A percentile compares a stretch with the other conserved stretches of the same genome.
These are phyloP conservation scores for Falco novaeseelandiae DNA, from an alignment of 2,797 vertebrate genomes.

Conservation along the genomic window DNA sequence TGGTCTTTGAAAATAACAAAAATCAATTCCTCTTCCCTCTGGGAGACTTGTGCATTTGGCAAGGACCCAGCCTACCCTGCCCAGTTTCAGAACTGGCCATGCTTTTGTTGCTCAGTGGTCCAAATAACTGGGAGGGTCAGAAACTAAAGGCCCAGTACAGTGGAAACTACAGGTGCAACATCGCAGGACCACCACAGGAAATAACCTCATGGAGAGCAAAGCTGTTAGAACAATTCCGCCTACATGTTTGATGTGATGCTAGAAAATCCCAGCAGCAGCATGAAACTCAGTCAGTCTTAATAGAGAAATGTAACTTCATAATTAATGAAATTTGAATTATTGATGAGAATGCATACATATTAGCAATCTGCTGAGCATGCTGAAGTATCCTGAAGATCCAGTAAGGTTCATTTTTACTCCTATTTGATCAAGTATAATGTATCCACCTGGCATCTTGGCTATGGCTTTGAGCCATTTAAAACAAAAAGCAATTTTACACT, in stretches of 20 bases:
- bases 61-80: neutral
- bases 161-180: neutral
- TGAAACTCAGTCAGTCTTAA: neutral
- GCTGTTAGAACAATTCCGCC: neutral
- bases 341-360: neutral
- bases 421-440: neutral
- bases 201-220: neutral
- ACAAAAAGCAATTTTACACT: neutral
- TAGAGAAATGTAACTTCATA: neutral
- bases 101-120: neutral
- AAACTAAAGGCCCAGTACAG: neutral
- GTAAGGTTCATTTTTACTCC: neutral
- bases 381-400: neutral
- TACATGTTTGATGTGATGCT: neutral
- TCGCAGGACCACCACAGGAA: neutral
- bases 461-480: neutral
- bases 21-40: neutral
- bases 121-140: neutral
- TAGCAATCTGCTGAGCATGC: neutral
- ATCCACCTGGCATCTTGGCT: neutral
- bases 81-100: neutral
- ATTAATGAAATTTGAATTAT: constrained; percentile 15
- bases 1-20: neutral
- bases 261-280: constrained; percentile 11
- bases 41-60: neutral